These are phyloP conservation scores for Sitophilus oryzae DNA, from an alignment of 1,140 invertebrate species.

Conservation along the genomic window DNA sequence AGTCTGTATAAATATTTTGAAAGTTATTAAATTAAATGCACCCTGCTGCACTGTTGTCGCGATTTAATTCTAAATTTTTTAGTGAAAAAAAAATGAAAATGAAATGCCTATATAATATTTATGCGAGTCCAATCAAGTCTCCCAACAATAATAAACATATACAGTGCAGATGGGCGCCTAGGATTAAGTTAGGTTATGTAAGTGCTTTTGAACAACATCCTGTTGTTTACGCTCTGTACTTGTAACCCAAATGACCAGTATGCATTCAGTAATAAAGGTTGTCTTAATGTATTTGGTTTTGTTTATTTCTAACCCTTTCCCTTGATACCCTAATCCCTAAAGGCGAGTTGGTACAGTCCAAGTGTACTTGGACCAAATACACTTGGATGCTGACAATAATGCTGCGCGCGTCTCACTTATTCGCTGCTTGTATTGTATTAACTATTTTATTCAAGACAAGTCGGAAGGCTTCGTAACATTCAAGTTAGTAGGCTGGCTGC, in stretches of 20 bases:
- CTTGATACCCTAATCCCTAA: not conserved
- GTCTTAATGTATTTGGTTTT: conserved; percentile 42
- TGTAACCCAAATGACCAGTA: conserved; percentile 47
- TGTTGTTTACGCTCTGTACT: conserved; percentile 45
- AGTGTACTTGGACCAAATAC: too few species aligned
- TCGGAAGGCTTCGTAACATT: too few species aligned
- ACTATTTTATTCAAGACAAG: too few species aligned
- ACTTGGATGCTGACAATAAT: not conserved
- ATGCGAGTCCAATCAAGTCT: conserved; percentile 37
- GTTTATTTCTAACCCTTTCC: conserved; percentile 8
- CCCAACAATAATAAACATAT: conserved; percentile 27
- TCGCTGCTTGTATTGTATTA: too few species aligned
- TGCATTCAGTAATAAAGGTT: conserved; percentile 48
- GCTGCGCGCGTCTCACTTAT: too few species aligned
- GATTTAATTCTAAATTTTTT: conserved; percentile 35
- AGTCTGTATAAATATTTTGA: conserved; percentile 35
- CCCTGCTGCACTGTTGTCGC: conserved; percentile 34
- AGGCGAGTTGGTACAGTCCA: too few species aligned
- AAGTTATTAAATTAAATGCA: conserved; percentile 23
- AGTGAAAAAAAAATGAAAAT: conserved; percentile 19
- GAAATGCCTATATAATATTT: conserved; percentile 24
- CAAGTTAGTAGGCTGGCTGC: too few species aligned
- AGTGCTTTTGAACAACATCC: conserved; percentile 44
- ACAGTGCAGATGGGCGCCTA: conserved; percentile 38
- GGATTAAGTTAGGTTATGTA: conserved; percentile 42